Conservation (phyloP, 2,888 invertebrate species). For the Dasypolia templi region DNA sequence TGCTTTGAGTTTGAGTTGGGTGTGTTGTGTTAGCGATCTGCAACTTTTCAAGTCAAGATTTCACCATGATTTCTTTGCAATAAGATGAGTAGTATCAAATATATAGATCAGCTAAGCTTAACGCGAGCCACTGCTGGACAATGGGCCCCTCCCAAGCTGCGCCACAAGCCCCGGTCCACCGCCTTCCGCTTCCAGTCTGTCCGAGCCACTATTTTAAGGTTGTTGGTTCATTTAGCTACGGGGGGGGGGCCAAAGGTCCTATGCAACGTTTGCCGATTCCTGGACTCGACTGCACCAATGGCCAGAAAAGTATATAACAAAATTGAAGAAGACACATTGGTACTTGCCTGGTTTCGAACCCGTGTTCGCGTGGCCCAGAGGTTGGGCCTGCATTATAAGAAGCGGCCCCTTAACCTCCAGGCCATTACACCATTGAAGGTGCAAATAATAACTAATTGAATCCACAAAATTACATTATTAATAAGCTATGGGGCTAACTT, state of each 20-base stretch:
- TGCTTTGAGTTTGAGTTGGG: too few species aligned
- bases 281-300: neutral
- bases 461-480: slow-evolving; percentile 25
- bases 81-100: too few species aligned
- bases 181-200: neutral
- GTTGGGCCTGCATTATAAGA: too few species aligned
- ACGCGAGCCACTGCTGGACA: neutral
- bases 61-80: too few species aligned
- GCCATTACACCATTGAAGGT: slow-evolving; percentile 15
- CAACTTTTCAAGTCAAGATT: too few species aligned
- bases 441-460: slow-evolving; percentile 21
- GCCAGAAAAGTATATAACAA: neutral
- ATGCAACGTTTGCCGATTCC: neutral
- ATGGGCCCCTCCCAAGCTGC: neutral
- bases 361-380: neutral
- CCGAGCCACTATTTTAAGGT: neutral
- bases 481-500: slow-evolving; percentile 28
- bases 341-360: slow-evolving; percentile 2
- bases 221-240: neutral
- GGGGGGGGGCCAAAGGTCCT: too few species aligned
- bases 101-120: neutral
- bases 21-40: neutral
- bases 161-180: neutral
- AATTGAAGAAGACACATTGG: neutral
- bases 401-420: neutral